These are phyloP conservation scores for Abramis brama DNA, from an alignment of 2,113 vertebrate species.

Conservation along the genomic window DNA sequence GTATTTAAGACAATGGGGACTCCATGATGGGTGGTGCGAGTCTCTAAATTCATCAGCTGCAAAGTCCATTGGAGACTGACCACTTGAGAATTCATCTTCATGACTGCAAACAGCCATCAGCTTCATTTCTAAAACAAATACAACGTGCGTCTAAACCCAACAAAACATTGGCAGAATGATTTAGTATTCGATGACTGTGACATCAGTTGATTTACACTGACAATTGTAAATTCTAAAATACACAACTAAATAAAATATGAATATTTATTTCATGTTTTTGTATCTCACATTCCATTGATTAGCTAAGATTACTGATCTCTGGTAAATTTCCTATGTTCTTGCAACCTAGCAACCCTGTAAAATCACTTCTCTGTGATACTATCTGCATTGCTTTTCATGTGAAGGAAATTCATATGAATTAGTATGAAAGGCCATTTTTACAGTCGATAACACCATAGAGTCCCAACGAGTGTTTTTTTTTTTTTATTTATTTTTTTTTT, in stretches of 20 bases:
- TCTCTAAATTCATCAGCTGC: not conserved
- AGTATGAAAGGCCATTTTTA: not conserved
- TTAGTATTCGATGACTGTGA: not conserved
- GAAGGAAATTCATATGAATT: constrained; percentile 10
- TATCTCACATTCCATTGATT: not conserved
- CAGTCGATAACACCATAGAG: constrained; percentile 63
- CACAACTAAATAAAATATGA: not conserved
- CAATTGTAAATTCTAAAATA: not conserved
- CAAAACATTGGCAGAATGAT: not conserved
- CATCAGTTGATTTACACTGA: not conserved
- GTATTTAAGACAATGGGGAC: constrained; percentile 13
- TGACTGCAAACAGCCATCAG: not conserved
- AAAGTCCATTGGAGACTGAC: not conserved
- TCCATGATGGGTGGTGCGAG: not conserved
- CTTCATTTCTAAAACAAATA: constrained; percentile 9
- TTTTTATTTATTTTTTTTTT: constrained; percentile 59
- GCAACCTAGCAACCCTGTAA: constrained; percentile 7
- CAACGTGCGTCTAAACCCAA: not conserved
- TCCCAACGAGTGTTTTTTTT: constrained; percentile 62
- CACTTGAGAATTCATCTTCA: constrained; percentile 14
- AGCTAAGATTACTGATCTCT: not conserved
- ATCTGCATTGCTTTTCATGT: not conserved
- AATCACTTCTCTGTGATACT: not conserved
- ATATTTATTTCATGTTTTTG: not conserved
- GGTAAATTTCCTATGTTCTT: not conserved